Conservation (phyloP, 37 sponge, comb jelly and placozoan genomes). For the Ianthella basta region DNA sequence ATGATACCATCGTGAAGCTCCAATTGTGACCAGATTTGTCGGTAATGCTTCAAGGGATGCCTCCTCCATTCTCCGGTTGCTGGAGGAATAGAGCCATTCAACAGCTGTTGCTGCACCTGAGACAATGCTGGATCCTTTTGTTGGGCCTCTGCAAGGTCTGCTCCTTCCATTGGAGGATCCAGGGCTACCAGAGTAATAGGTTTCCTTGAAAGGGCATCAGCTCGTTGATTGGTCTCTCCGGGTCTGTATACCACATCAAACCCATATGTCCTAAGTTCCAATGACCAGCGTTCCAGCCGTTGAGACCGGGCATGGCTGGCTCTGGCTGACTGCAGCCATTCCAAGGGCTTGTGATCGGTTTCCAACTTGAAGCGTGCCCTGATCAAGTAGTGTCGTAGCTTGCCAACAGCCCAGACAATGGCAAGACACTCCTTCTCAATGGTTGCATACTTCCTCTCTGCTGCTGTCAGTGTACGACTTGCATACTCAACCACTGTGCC, state of each 20-base stretch:
- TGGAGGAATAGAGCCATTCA: not conserved
- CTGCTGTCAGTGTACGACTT: not conserved
- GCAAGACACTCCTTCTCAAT: slow-evolving; percentile 32
- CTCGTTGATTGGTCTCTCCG: slow-evolving; percentile 1
- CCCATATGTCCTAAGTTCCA: slow-evolving; percentile 3
- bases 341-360: slow-evolving; percentile 30
- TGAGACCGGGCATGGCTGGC: slow-evolving; percentile 15
- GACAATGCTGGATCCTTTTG: not conserved
- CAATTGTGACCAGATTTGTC: slow-evolving; percentile 7
- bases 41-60: slow-evolving; percentile 3
- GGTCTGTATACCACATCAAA: slow-evolving; percentile 2
- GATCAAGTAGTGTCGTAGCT: slow-evolving; percentile 10
- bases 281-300: slow-evolving; percentile 18
- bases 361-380: not conserved
- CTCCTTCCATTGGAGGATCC: not conserved
- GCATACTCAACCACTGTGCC: slow-evolving; percentile 31
- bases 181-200: slow-evolving; percentile 1
- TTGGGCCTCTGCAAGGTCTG: not conserved
- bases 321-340: slow-evolving; percentile 11
- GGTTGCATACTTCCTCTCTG: slow-evolving; percentile 23
- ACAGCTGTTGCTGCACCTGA: not conserved
- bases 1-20: not conserved
- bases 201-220: slow-evolving; percentile 3
- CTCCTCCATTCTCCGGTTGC: not conserved
- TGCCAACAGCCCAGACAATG: slow-evolving; percentile 15